These are phyloP conservation scores for Polia nebulosa DNA, from an alignment of 2,888 invertebrate species.

Conservation along the genomic window DNA sequence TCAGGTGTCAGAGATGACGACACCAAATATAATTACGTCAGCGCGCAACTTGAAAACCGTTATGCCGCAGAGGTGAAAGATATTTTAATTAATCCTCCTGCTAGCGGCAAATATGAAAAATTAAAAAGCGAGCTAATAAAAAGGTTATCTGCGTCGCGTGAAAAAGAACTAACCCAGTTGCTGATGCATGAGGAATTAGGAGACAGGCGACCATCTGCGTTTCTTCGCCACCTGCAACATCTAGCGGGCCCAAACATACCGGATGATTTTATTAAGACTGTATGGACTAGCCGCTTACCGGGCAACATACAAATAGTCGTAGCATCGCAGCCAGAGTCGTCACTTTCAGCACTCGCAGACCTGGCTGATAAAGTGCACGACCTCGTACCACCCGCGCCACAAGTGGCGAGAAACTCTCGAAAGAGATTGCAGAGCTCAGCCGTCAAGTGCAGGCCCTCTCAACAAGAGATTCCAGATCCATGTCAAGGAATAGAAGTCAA, in stretches of 20 bases:
- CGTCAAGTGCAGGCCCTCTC: constrained; percentile 7
- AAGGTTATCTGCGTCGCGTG: too few relatives aligned
- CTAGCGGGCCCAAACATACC: background rate
- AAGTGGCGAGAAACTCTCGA: background rate
- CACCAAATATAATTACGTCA: background rate
- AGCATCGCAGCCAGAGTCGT: constrained; percentile 2
- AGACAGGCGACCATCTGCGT: constrained; percentile 2
- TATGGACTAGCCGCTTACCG: constrained; percentile 6
- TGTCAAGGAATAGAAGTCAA: background rate
- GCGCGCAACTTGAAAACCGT: background rate
- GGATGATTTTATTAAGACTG: constrained; percentile 1
- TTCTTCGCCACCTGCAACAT: constrained; percentile 6
- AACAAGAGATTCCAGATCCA: background rate
- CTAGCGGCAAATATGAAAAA: background rate
- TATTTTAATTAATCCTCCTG: background rate
- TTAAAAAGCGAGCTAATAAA: too few relatives aligned
- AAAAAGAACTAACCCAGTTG: too few relatives aligned
- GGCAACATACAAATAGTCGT: constrained; percentile 2
- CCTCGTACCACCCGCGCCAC: constrained; percentile 1
- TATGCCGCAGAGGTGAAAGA: background rate
- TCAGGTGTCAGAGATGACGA: background rate
- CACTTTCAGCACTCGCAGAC: background rate
- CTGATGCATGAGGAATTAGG: too few relatives aligned
- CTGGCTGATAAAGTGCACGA: constrained; percentile 2
- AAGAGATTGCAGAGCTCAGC: background rate